phyloP scores from a whole-genome alignment of 2,113 vertebrate genomes.

The Sula dactylatra region DNA sequence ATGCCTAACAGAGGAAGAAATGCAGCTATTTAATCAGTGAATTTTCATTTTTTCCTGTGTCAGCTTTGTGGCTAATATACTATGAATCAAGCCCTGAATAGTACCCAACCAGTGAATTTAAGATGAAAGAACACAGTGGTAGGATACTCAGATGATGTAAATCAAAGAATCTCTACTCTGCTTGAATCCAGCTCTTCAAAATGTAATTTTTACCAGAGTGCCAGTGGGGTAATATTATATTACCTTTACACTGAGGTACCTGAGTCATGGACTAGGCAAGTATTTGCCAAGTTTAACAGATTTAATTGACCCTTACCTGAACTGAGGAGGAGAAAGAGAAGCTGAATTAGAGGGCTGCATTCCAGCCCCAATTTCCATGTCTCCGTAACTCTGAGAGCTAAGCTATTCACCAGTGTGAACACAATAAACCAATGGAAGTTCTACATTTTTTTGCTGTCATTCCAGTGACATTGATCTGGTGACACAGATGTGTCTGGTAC shows the following conservation, averaged over 20 bases:
- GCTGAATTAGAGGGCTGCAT: background rate
- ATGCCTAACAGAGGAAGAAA: background rate
- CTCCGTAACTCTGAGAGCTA: background rate
- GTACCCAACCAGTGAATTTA: background rate
- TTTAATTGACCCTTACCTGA: background rate
- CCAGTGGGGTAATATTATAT: background rate
- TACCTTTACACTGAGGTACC: background rate
- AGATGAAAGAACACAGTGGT: background rate
- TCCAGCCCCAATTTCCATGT: background rate
- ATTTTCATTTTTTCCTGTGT: background rate
- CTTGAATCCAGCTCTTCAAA: background rate
- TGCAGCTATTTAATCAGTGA: background rate
- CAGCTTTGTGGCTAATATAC: slow-evolving; percentile 9
- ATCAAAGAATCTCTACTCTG: background rate
- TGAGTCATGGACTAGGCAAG: background rate
- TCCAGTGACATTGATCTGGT: background rate
- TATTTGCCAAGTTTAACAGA: background rate
- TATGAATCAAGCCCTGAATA: background rate
- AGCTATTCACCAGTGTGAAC: background rate
- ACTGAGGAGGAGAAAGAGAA: background rate
- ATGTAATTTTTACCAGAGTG: background rate
- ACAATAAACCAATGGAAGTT: background rate
- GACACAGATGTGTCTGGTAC: background rate
- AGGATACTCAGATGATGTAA: background rate
- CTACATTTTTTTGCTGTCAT: background rate